Evolutionary conservation across 37 sponge, comb jelly and placozoan genomes (phyloP).

Genomic region (Eunapius fragilis): DNA sequence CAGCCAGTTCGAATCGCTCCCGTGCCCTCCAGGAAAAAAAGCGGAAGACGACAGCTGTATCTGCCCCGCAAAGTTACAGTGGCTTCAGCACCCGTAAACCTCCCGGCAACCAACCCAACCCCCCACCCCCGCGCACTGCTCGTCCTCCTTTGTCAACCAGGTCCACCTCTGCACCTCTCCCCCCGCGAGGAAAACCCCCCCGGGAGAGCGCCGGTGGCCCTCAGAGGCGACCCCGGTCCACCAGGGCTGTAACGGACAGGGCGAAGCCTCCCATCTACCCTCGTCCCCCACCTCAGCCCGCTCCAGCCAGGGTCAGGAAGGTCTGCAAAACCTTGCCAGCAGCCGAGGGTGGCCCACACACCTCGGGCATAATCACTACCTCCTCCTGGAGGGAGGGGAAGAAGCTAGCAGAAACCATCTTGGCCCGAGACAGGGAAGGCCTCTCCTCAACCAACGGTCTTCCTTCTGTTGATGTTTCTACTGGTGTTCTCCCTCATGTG

Average conservation of each 20-base stretch:
- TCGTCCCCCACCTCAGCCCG: neutral
- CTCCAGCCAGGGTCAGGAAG: neutral
- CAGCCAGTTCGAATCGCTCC: neutral
- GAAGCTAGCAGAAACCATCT: conserved; percentile 41
- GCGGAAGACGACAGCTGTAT: conserved; percentile 50
- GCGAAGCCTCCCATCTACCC: neutral
- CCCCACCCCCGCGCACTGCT: neutral
- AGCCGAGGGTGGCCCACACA: neutral
- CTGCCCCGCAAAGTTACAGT: conserved; percentile 55
- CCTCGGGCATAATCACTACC: conserved; percentile 40
- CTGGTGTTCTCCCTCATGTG: neutral
- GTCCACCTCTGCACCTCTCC: neutral
- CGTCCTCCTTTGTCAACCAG: neutral
- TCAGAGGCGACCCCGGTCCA: neutral
- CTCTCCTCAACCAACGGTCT: neutral
- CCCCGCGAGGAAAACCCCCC: neutral
- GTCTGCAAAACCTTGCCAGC: neutral
- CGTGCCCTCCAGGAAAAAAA: conserved; percentile 9
- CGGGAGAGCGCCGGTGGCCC: neutral
- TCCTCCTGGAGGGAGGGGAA: conserved; percentile 66
- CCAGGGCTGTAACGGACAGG: neutral
- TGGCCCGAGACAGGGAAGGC: neutral
- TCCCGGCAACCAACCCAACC: neutral
- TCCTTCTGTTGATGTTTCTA: neutral
- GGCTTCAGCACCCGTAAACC: conserved; percentile 16